Evolutionary conservation across 1,140 invertebrate species (phyloP), one percentile per base, ranked within the genome.

Genomic region (Zaprionus vittiger): DNA sequence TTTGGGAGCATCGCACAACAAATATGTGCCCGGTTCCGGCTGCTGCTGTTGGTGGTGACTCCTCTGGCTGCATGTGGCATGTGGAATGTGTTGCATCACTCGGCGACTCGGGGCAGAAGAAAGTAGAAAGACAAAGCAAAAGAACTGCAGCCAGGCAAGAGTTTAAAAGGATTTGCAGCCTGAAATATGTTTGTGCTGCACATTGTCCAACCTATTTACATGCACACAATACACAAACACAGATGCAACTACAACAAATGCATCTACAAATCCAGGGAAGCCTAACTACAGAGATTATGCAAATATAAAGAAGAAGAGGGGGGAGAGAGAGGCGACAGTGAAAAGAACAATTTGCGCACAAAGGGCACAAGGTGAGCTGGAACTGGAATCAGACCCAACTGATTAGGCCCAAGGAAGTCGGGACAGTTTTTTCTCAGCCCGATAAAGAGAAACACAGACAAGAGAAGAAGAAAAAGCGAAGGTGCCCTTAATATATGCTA

Each of bases 151-250:
- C 54, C n/a, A 22, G 31, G 41, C 63, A 37, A 72, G 74, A 71
- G 73, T 77, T 77, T 67, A 67, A 73, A 77, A 67, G 74, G 74
- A 77, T 77, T 77, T 73, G 31, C 9, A 49, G 70, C 38, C 60
- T 72, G 61, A 76, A 61, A 66, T 72, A 72, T 76, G 73, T 24
- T 22, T n/a, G 60, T 49, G 47, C 22, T 47, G 41, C n/a, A 60
- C 61, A 72, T 66, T 77, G 62, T 65, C 64, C 41, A 59, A 60
- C 34, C 49, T 73, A 56, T 67, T 68, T 62, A 74, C 17, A 41
- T 52, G 67, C 56, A 60, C 28, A 47, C 65, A 55, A 56, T 56
- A 59, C 14, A 60, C 67, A 68, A 4, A 57, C 22, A 31, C 12
- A 59, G 2, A 44, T 15, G 17, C 12, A 28, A 56, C 24, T n/a